Evolutionary conservation across 2,888 invertebrate species (phyloP).

Genomic region (Cosmorhoe ocellata): DNA sequence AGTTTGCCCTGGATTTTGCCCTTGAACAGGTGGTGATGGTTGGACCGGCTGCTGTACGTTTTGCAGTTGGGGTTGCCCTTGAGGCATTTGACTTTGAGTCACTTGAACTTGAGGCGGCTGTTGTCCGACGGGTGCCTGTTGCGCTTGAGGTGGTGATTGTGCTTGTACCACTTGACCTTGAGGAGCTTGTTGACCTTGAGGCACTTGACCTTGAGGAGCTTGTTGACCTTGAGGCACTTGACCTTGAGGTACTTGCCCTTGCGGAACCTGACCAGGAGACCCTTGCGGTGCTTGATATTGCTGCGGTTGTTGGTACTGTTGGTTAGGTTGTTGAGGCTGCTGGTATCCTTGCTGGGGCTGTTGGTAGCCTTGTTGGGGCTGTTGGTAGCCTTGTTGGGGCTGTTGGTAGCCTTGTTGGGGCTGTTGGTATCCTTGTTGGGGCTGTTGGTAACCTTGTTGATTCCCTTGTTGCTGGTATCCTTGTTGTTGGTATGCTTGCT

Average conservation of each 20-base stretch:
- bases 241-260: constrained; percentile 8
- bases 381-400: constrained; percentile 28
- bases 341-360: constrained; percentile 29
- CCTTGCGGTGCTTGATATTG: constrained; percentile 26
- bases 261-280: constrained; percentile 2
- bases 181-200: neutral
- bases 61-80: neutral
- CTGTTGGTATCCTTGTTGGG: constrained; percentile 38
- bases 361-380: constrained; percentile 38
- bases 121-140: too few relatives aligned
- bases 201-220: neutral
- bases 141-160: constrained; percentile 13
- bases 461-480: neutral
- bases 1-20: constrained; percentile 17
- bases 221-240: constrained; percentile 28
- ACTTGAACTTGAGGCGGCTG: too few relatives aligned
- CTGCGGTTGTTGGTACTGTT: constrained; percentile 31
- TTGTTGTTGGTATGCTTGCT: neutral
- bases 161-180: neutral
- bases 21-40: constrained; percentile 17
- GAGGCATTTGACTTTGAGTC: too few relatives aligned
- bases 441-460: constrained; percentile 38
- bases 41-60: constrained; percentile 9
- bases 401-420: constrained; percentile 39
- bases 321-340: constrained; percentile 32